phyloP scores from a whole-genome alignment of 1,140 invertebrate genomes.

The Globodera ellingtonae region DNA sequence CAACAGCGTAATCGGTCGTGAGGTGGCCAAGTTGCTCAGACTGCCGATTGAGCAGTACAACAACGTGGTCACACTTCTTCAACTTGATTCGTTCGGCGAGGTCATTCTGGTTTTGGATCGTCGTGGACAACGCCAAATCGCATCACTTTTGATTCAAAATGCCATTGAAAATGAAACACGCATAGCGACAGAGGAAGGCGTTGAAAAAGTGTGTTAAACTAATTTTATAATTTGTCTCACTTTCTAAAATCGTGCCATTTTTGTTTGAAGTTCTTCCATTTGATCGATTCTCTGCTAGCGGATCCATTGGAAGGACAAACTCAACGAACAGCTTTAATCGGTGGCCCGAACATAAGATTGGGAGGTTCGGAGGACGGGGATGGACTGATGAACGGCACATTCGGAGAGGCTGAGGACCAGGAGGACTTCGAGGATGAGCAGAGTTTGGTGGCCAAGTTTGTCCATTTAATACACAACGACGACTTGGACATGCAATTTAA shows the following conservation, averaged over 20 bases:
- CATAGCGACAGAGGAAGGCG: conserved; percentile 83
- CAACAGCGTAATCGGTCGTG: conserved; percentile 82
- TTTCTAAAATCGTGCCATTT: not conserved
- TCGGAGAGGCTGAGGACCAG: conserved; percentile 79
- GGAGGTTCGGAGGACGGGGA: conserved; percentile 11
- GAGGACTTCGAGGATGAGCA: conserved; percentile 94
- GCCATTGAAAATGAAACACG: conserved; percentile 81
- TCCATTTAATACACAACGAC: conserved; percentile 85
- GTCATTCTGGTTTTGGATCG: conserved; percentile 87
- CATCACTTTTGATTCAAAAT: conserved; percentile 83
- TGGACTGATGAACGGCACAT: conserved; percentile 66
- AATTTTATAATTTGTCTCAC: not conserved
- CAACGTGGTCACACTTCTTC: conserved; percentile 80
- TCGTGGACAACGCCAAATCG: conserved; percentile 81
- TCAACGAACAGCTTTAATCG: not conserved
- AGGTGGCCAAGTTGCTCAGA: conserved; percentile 86
- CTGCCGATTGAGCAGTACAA: conserved; percentile 90
- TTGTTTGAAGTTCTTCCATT: conserved; percentile 36
- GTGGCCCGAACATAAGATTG: not conserved
- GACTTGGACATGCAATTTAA: conserved; percentile 84
- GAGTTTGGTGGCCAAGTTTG: conserved; percentile 81
- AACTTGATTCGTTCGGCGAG: conserved; percentile 80
- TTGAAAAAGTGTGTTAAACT: conserved; percentile 57
- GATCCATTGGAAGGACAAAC: conserved; percentile 75
- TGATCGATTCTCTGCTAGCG: conserved; percentile 70